These are phyloP conservation scores for Diadegma fenestrale DNA, from an alignment of 2,888 invertebrate species.

Conservation along the genomic window DNA sequence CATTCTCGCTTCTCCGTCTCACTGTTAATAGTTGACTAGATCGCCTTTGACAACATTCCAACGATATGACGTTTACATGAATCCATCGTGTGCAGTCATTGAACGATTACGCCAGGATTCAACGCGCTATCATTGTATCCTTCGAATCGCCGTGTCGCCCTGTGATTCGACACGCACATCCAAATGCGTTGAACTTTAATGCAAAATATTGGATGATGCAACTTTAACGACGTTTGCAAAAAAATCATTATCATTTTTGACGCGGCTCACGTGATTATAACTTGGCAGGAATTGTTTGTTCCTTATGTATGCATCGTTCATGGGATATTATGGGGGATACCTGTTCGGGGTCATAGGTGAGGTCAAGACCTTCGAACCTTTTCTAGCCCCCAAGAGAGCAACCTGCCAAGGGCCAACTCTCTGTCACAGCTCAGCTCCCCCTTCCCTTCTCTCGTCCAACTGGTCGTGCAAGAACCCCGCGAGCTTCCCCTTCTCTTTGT, in stretches of 20 bases:
- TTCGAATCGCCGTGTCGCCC: conserved; percentile 4
- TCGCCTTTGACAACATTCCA: conserved; percentile 68
- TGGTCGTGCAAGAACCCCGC: conserved; percentile 56
- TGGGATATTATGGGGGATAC: conserved; percentile 71
- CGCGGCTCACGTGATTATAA: not conserved
- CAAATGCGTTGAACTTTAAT: not conserved
- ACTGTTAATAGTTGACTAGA: conserved; percentile 51
- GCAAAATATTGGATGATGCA: not conserved
- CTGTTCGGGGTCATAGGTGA: conserved; percentile 79
- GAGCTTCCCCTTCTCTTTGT: conserved; percentile 24
- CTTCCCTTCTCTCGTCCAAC: conserved; percentile 66
- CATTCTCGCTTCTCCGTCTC: conserved; percentile 26
- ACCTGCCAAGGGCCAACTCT: conserved; percentile 76
- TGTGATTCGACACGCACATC: not conserved
- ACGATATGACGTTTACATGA: conserved; percentile 56
- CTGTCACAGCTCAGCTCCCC: conserved; percentile 61
- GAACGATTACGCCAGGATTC: conserved; percentile 51
- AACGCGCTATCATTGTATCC: not conserved
- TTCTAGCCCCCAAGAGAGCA: conserved; percentile 68
- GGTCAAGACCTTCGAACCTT: conserved; percentile 77
- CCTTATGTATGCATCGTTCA: not conserved
- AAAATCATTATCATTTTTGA: not conserved
- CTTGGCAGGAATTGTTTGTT: not conserved
- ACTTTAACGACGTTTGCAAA: no score
- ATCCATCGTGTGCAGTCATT: conserved; percentile 29